Percentiles rank a stretch among this genome's conserved stretches.
phyloP scores from a whole-genome alignment of 2,888 invertebrate species.

The Ophion obscuratus region DNA sequence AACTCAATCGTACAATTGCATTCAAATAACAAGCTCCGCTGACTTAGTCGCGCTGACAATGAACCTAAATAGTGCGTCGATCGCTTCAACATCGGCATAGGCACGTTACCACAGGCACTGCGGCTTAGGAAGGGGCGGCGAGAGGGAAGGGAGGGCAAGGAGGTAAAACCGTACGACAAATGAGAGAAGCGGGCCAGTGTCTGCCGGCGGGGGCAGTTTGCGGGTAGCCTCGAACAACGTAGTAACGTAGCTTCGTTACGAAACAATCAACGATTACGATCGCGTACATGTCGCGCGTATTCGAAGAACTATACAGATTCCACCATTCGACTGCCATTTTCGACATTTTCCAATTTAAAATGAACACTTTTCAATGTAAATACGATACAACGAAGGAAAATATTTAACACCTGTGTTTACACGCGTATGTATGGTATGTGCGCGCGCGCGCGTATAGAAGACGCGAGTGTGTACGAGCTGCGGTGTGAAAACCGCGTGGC shows the following conservation, averaged over 20 bases:
- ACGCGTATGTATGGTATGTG: neutral
- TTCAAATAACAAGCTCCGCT: conserved; percentile 49
- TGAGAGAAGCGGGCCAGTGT: conserved; percentile 44
- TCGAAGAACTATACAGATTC: neutral
- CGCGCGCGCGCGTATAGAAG: conserved; percentile 37
- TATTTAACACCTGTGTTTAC: conserved; percentile 19
- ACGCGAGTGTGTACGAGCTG: conserved; percentile 50
- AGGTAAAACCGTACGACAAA: conserved; percentile 60
- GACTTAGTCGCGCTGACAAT: conserved; percentile 49
- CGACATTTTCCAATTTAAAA: conserved; percentile 6
- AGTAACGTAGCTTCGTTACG: conserved; percentile 71
- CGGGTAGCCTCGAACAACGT: conserved; percentile 8
- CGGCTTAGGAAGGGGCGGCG: conserved; percentile 1
- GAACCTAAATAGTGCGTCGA: conserved; percentile 15
- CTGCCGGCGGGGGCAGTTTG: conserved; percentile 63
- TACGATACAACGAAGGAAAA: neutral
- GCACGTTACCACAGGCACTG: neutral
- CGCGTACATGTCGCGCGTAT: conserved; percentile 60
- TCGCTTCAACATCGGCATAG: neutral
- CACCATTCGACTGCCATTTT: conserved; percentile 3
- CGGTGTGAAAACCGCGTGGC: conserved; percentile 62
- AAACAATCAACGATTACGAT: conserved; percentile 71
- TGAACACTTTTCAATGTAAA: neutral
- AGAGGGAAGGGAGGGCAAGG: conserved; percentile 49
- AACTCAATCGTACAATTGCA: conserved; percentile 42